A percentile compares a stretch with the other conserved stretches of the same genome.
phyloP scores from a whole-genome alignment of 2,797 vertebrate genomes.

The Mormyrus proboscirostris region DNA sequence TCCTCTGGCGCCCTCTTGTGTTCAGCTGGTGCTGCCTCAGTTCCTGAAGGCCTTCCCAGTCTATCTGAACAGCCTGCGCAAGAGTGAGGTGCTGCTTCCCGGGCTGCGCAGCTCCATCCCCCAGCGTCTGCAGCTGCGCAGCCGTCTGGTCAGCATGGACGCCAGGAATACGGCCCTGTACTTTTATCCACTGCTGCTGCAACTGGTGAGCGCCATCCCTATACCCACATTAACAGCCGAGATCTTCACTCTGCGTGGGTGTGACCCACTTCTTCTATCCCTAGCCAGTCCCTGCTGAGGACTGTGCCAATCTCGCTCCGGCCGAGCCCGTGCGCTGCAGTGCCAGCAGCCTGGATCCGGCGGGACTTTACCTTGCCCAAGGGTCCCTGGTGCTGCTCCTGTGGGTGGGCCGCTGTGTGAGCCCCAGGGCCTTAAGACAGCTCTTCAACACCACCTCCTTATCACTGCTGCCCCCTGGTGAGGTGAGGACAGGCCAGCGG shows the following conservation, averaged over 20 bases:
- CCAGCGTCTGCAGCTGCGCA: conserved; percentile 60
- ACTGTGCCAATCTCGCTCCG: conserved; percentile 31
- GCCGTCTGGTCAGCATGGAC: conserved; percentile 61
- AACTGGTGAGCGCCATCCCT: conserved; percentile 49
- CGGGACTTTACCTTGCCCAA: conserved; percentile 56
- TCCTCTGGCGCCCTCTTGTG: not conserved
- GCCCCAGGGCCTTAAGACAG: conserved; percentile 45
- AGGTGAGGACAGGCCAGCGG: conserved; percentile 46
- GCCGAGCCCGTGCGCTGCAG: conserved; percentile 52
- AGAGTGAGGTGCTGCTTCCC: conserved; percentile 68
- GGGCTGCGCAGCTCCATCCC: conserved; percentile 62
- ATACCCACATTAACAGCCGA: not conserved
- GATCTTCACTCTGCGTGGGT: not conserved
- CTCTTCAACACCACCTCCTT: conserved; percentile 61
- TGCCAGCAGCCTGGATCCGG: conserved; percentile 49
- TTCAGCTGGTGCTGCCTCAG: conserved; percentile 65
- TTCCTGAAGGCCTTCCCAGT: conserved; percentile 63
- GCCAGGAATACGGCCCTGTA: conserved; percentile 47
- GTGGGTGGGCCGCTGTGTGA: conserved; percentile 60
- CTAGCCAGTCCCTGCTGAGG: conserved; percentile 11
- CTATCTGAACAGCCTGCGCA: conserved; percentile 68
- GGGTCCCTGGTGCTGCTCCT: conserved; percentile 60
- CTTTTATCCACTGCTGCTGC: conserved; percentile 65
- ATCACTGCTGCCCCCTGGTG: conserved; percentile 58
- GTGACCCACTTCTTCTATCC: not conserved